Evolutionary conservation across 1,140 invertebrate species (phyloP), one percentile per base, ranked within the genome.

Genomic region (Cydia amplana): DNA sequence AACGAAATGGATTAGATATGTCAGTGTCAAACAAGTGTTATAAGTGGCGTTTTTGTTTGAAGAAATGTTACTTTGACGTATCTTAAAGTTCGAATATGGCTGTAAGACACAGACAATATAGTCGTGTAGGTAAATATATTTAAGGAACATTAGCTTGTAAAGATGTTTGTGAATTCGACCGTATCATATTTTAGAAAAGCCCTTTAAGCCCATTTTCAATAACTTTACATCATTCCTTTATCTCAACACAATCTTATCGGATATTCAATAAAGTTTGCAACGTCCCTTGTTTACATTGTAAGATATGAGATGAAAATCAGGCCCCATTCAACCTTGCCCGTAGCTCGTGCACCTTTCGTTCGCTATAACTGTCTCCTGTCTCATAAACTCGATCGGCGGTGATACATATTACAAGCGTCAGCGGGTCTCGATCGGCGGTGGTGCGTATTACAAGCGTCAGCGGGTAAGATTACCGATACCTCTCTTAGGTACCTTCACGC

Each of bases 301-400:
- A 67, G 64, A 65, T 65, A 18, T 70, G 65, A 70, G 65, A 70
- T 70, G 65, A 43, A 70, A 70, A 70, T 70, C 65, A 40, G 32
- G 36, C 28, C 40, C 28, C 36, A 40, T 43, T 70, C 65, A 67
- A 36, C 65, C 65, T 23, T 10, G n/a, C 25, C 23, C 55, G 55
- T 2, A 12, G 65, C 23, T 14, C 3, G 23, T 4, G 23, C 65
- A 78, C 77, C 75, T 73, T 65, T 36, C 65, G 72, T 70, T 49
- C 46, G 72, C 77, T 76, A 75, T 81, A 83, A 80, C 78, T 76
- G 78, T 79, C 78, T 76, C 76, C 77, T 77, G 78, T 78, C 80
- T 77, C 79, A 80, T 80, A 82, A 83, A 83, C 79, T 80, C 74
- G 73, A 74, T 78, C 74, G 70, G 75, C 25, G 2, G 28, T 65